These are phyloP conservation scores for Diplazon laetatorius DNA, from an alignment of 2,888 invertebrate species.

Conservation along the genomic window DNA sequence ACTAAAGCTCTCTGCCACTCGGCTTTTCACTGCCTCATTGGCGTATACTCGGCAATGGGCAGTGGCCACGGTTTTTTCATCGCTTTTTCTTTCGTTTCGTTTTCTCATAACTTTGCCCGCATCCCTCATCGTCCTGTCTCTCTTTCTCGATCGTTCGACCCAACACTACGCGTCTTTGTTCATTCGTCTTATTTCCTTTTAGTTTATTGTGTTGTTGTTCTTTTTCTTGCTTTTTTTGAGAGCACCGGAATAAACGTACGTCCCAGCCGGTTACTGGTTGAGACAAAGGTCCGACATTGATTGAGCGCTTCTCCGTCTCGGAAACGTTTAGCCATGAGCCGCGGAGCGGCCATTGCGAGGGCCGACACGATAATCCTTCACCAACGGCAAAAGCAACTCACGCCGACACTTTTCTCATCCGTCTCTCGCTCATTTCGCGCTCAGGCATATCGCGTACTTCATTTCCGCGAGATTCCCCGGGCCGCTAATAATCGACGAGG, in stretches of 20 bases:
- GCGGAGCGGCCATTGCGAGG: conserved; percentile 53
- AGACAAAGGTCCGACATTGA: conserved; percentile 70
- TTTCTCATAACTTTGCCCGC: conserved; percentile 39
- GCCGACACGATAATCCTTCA: conserved; percentile 53
- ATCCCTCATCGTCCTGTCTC: conserved; percentile 44
- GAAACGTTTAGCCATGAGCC: conserved; percentile 77
- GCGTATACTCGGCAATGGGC: conserved; percentile 50
- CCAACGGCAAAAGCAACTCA: conserved; percentile 27
- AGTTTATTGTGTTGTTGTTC: conserved; percentile 16
- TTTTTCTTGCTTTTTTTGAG: neutral
- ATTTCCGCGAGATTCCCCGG: conserved; percentile 53
- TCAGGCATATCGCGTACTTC: conserved; percentile 61
- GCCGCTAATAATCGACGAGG: conserved; percentile 53
- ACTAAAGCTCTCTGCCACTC: conserved; percentile 63
- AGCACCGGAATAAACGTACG: conserved; percentile 38
- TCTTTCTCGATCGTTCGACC: conserved; percentile 37
- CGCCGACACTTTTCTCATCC: conserved; percentile 16
- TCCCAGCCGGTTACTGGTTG: conserved; percentile 36
- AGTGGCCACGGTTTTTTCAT: conserved; percentile 55
- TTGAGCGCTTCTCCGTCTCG: conserved; percentile 74
- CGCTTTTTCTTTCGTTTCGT: conserved; percentile 53
- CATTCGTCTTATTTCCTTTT: conserved; percentile 5
- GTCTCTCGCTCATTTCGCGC: conserved; percentile 44
- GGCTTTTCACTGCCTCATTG: conserved; percentile 64
- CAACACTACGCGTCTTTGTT: conserved; percentile 2